These are phyloP conservation scores for Campoletis raptor DNA, from an alignment of 2,888 invertebrate species.

Conservation along the genomic window DNA sequence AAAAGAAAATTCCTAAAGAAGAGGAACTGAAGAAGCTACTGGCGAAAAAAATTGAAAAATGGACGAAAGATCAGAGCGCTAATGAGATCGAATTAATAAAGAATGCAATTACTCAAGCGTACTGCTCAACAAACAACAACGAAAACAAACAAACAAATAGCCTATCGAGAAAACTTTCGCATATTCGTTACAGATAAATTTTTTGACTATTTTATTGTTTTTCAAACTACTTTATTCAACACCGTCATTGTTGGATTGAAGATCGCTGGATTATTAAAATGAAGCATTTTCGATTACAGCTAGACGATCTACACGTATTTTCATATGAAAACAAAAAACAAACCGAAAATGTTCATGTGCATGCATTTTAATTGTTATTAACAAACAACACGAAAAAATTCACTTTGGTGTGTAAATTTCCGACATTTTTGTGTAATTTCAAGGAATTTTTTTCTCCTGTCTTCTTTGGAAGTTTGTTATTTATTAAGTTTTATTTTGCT, in stretches of 20 bases:
- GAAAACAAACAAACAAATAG: not conserved
- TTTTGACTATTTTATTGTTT: not conserved
- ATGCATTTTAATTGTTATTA: no score
- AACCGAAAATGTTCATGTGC: no score
- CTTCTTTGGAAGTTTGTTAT: no score
- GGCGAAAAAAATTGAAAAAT: conserved; percentile 1
- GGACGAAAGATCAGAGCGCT: no score
- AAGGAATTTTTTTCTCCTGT: no score
- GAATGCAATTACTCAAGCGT: not conserved
- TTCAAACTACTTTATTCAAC: not conserved
- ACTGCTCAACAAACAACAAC: not conserved
- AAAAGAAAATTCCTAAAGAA: not conserved
- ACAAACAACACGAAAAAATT: no score
- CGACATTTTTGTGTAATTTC: no score
- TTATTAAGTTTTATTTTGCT: no score
- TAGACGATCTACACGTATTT: no score
- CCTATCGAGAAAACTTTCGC: not conserved
- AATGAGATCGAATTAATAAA: conserved; percentile 1
- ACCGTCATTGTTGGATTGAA: not conserved
- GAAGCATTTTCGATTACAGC: not conserved
- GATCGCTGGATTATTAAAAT: not conserved
- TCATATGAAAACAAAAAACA: no score
- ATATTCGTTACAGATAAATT: not conserved
- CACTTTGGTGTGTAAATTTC: no score
- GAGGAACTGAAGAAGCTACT: not conserved